Base-by-base conservation (phyloP, 2,797 vertebrate genomes). In the Platyrinchus mystaceus region DNA sequence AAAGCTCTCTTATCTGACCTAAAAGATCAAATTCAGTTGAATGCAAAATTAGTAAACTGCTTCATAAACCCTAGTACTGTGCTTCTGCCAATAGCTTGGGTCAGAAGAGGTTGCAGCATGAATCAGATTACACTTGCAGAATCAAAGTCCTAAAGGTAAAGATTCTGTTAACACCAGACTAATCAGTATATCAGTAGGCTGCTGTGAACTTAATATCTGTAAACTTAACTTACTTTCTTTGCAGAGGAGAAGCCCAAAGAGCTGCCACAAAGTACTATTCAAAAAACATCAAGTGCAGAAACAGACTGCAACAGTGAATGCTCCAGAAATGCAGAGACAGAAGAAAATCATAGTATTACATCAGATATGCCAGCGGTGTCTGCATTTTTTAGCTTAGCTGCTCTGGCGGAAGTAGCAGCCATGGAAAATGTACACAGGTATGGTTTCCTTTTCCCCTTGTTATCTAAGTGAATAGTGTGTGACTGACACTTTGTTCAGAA, bases 401-500 rank as follows among this genome's bases (percentile, higher is more conserved):
- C 99, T 34, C 98, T 99, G n/a, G 99, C 99, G 17, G 99, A 99
- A 95, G 99, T 99, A 34, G 99, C 99, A 39, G 99, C 99, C 96
- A 99, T 99, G 99, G 99, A 99, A 97, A 99, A 99, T 6, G 98
- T 98, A 96, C 99, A 99, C 98, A 99, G 99, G 99, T 99, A 85
- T 44, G 69, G 44, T 66, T 64, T 83, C 62, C 49, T 78, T 92
- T 77, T 59, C 3, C 6, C 37, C 9, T n/a, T 67, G 10, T 53
- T 55, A 10, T 34, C 58, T 46, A n/a, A 91, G 30, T 41, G 23
- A 46, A 36, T 24, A 70, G 47, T 6, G 6, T 22, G 59, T 56
- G 43, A 6, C 47, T 60, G 56, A 22, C 34, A 66, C 8, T 27
- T 73, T 78, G 7, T 46, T 58, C 12, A 39, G 62, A 76, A 8